Conservation (phyloP, 2,888 invertebrate species). For the Acleris cristana region DNA sequence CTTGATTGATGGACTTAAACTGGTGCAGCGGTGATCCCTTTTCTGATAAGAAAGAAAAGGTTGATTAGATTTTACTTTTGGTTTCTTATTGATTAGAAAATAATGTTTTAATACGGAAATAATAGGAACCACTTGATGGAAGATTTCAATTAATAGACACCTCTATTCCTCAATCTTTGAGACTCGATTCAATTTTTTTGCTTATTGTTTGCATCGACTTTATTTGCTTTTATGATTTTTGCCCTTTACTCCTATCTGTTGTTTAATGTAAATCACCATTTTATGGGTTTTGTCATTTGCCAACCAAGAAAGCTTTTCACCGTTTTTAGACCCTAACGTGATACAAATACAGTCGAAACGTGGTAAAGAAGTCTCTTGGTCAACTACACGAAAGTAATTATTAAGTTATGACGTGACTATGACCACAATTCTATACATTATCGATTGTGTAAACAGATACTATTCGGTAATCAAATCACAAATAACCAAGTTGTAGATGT, state of each 20-base stretch:
- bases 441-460: neutral
- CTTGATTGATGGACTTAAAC: constrained; percentile 18
- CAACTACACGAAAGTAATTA: neutral
- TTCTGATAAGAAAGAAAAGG: constrained; percentile 35
- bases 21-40: constrained; percentile 40
- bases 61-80: neutral
- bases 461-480: neutral
- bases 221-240: too few relatives aligned
- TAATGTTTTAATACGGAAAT: neutral
- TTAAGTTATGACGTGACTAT: neutral
- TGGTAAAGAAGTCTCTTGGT: too few relatives aligned
- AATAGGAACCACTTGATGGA: neutral
- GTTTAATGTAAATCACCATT: too few relatives aligned
- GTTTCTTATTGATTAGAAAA: neutral
- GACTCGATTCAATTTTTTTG: too few relatives aligned
- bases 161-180: too few relatives aligned
- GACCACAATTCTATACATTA: neutral
- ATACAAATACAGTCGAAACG: too few relatives aligned
- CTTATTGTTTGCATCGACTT: too few relatives aligned
- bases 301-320: too few relatives aligned
- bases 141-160: too few relatives aligned
- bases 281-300: too few relatives aligned
- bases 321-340: too few relatives aligned
- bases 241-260: too few relatives aligned
- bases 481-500: neutral